These are phyloP conservation scores for Drosophila sproati DNA, from an alignment of 1,140 invertebrate genomes.

Conservation along the genomic window DNA sequence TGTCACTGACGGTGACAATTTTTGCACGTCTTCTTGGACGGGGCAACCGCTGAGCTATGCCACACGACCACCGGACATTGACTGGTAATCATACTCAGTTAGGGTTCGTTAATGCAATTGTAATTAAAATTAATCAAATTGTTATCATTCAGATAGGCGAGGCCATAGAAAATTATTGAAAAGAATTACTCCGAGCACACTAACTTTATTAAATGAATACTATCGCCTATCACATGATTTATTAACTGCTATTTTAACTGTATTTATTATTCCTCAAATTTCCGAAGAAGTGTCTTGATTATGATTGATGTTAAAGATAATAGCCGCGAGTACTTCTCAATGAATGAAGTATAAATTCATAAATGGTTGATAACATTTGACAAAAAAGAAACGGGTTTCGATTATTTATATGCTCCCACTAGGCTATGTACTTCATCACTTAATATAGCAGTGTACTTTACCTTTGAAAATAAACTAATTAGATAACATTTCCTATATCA, in stretches of 20 bases:
- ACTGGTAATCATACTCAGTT: slow-evolving; percentile 1
- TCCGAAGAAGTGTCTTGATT: neutral
- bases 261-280: neutral
- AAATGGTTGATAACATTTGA: neutral
- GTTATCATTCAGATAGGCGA: neutral
- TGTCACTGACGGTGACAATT: slow-evolving; percentile 75
- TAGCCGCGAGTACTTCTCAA: neutral
- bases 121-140: neutral
- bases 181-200: too few species aligned
- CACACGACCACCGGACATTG: slow-evolving; percentile 21
- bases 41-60: slow-evolving; percentile 58
- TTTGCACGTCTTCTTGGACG: slow-evolving; percentile 62
- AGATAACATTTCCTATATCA: neutral
- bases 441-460: too few species aligned
- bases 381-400: too few species aligned
- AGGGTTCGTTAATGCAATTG: neutral
- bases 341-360: neutral
- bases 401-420: too few species aligned
- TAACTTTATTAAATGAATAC: too few species aligned
- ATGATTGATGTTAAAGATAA: neutral
- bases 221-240: too few species aligned
- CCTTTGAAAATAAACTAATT: neutral
- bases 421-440: too few species aligned
- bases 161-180: too few species aligned
- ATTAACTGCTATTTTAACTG: too few species aligned